These are phyloP conservation scores for Elysia chlorotica DNA, from an alignment of 1,140 invertebrate genomes.

Conservation along the genomic window DNA sequence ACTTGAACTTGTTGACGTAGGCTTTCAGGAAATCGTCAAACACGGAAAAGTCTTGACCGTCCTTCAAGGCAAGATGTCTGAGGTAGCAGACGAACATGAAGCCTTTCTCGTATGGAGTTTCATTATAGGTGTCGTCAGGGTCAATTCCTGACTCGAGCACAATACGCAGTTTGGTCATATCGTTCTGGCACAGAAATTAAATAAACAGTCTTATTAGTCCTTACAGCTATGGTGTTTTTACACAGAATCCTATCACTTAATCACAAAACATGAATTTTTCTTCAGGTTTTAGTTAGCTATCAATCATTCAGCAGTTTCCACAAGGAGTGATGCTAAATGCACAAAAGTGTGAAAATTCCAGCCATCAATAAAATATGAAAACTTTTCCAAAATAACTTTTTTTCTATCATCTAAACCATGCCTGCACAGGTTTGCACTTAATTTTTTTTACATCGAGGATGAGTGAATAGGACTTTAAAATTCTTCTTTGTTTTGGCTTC, in stretches of 20 bases:
- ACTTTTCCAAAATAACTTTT: too few relatives aligned
- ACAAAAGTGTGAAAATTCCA: too few relatives aligned
- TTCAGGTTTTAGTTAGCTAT: neutral
- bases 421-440: too few relatives aligned
- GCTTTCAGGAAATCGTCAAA: constrained; percentile 44
- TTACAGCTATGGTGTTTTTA: neutral
- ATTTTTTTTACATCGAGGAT: too few relatives aligned
- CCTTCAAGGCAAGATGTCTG: constrained; percentile 33
- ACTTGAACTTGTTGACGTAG: constrained; percentile 40
- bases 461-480: too few relatives aligned
- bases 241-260: neutral
- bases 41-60: too few relatives aligned
- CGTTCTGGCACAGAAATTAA: constrained; percentile 23
- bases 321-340: neutral
- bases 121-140: constrained; percentile 45
- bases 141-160: constrained; percentile 41
- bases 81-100: constrained; percentile 40
- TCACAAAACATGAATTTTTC: neutral
- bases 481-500: too few relatives aligned
- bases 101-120: constrained; percentile 49
- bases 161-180: constrained; percentile 37
- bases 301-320: neutral
- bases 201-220: neutral
- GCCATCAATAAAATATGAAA: too few relatives aligned
- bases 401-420: too few relatives aligned